phyloP scores from a whole-genome alignment of 2,113 vertebrate genomes.

The Osmerus mordax region DNA sequence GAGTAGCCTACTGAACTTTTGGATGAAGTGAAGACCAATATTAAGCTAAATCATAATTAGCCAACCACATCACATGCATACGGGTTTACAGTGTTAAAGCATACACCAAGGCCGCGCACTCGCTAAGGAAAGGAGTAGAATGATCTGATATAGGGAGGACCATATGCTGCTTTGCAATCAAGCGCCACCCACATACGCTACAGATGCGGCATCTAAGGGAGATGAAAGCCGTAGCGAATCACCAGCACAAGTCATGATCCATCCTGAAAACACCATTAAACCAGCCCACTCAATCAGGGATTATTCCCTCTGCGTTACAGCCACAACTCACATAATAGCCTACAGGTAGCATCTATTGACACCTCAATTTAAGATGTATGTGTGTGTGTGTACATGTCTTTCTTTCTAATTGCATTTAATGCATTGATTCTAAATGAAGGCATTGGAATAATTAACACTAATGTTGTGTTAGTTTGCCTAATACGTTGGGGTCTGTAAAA shows the following conservation, averaged over 20 bases:
- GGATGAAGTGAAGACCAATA: no score
- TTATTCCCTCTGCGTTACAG: slow-evolving; percentile 32
- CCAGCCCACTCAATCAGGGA: slow-evolving; percentile 60
- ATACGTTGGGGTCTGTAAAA: slow-evolving; percentile 25
- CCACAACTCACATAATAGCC: not conserved
- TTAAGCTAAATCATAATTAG: no score
- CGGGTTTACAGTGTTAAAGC: no score
- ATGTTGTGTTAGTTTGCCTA: slow-evolving; percentile 26
- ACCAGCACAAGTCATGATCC: slow-evolving; percentile 54
- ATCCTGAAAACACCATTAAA: slow-evolving; percentile 30
- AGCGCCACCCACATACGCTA: slow-evolving; percentile 55
- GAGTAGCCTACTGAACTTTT: no score
- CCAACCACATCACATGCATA: no score
- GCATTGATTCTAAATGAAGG: slow-evolving; percentile 14
- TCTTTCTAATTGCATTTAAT: not conserved
- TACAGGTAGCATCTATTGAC: not conserved
- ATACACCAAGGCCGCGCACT: slow-evolving; percentile 24
- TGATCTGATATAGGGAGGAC: slow-evolving; percentile 52
- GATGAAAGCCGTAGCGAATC: slow-evolving; percentile 58
- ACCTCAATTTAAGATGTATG: no score
- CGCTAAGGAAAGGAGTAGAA: slow-evolving; percentile 52
- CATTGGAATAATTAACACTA: slow-evolving; percentile 18
- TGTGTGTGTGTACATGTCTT: no score
- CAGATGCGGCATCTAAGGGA: slow-evolving; percentile 55
- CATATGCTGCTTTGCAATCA: slow-evolving; percentile 67